Conservation (phyloP, 2,797 vertebrate species). For the Macrochelys suwanniensis region DNA sequence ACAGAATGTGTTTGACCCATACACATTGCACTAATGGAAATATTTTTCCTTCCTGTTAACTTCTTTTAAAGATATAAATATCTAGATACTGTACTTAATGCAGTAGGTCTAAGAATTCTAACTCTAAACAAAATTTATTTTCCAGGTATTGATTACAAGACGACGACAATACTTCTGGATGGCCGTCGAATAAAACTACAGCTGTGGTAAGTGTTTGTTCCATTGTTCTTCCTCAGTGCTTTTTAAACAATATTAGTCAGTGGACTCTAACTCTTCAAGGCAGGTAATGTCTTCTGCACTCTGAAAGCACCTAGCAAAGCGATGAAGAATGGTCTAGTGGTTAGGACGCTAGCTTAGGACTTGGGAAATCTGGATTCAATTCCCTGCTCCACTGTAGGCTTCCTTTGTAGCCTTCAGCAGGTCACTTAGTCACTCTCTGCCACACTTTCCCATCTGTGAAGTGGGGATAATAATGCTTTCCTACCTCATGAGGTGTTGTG, state of each 20-base stretch:
- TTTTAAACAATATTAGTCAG: not conserved
- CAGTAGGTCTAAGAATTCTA: not conserved
- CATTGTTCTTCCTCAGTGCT: not conserved
- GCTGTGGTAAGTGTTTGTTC: conserved; percentile 84
- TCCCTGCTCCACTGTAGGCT: not conserved
- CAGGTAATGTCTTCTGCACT: not conserved
- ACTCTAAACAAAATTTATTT: not conserved
- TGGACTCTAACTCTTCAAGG: not conserved
- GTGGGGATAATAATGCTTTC: not conserved
- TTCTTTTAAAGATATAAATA: not conserved
- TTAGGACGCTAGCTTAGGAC: not conserved
- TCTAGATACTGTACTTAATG: not conserved
- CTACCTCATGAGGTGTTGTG: not conserved
- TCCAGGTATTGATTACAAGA: conserved; percentile 91
- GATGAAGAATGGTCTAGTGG: not conserved
- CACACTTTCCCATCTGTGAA: not conserved
- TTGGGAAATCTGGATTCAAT: not conserved
- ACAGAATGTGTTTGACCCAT: not conserved
- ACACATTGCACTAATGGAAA: not conserved
- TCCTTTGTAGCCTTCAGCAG: not conserved
- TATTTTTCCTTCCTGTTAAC: not conserved
- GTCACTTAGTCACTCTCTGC: not conserved
- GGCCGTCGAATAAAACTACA: conserved; percentile 90
- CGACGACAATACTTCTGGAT: conserved; percentile 90
- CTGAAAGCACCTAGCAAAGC: not conserved